Base-by-base conservation (phyloP, 1,140 invertebrate species). In the Calephelis nemesis region DNA sequence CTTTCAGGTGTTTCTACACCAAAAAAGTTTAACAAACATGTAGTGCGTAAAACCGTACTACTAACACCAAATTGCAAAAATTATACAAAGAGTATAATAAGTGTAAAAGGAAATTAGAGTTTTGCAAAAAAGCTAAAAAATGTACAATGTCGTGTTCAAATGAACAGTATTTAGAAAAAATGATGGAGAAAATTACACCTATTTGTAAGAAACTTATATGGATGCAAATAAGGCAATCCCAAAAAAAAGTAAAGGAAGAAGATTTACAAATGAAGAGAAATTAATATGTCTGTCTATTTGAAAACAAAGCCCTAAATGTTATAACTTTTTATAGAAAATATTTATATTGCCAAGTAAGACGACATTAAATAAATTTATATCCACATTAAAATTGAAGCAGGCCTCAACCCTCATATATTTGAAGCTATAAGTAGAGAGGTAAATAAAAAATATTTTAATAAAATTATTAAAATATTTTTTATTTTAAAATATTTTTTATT, bases 11-110 rank as follows among this genome's bases (percentile, higher is more conserved):
- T 19, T 19, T 19, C 15, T 19, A 19, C 15, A 19, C 15, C 15
- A 19, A 19, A 19, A 19, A 19, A 19, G 15, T 19, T 19, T 19
- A 19, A 19, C 15, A 19, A 19, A 19, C 15, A 19, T 19, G 15
- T 19, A 19, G 15, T 19, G 15, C 15, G 15, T 19, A 19, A 19
- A 6, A 39, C 19, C 39, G 19, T 19, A 12, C 39, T 58, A 6
- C 15, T 58, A 1, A 58, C 52, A 39, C 19, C 52, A 58, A 58
- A 58, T 39, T 58, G 52, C 10, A 58, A 13, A 39, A 58, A 58
- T 6, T 58, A 4, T 58, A 58, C 8, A 58, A 30, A 58, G 52
- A 58, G 19, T 58, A 58, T 30, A 58, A 39, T 12, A 58, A 30
- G 7, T 9, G 15, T 12, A 58, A 58, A 39, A 58, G 52, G 1